A percentile compares a stretch with the other conserved stretches of the same genome.
Evolutionary conservation across 2,888 invertebrate genomes (phyloP).

Genomic region (Eilema depressum): DNA sequence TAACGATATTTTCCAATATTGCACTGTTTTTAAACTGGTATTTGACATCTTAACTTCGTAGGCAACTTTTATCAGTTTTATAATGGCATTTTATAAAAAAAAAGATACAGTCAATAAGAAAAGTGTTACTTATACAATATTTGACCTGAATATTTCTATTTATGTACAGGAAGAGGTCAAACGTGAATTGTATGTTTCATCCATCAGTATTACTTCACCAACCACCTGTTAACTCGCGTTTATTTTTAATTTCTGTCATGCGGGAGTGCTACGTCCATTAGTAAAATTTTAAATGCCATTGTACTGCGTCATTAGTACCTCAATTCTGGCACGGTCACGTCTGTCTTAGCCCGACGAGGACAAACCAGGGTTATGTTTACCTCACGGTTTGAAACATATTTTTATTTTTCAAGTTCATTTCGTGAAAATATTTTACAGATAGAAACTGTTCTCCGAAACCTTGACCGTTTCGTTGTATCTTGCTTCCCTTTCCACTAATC

Average conservation of each 20-base stretch:
- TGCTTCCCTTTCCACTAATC: too few species aligned
- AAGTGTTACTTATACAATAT: too few species aligned
- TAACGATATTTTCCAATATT: not conserved
- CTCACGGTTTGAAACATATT: not conserved
- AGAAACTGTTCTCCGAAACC: not conserved
- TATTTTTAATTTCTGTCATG: constrained; percentile 27
- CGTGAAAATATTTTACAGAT: not conserved
- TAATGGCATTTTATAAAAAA: too few species aligned
- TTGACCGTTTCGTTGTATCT: not conserved
- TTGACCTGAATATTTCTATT: constrained; percentile 1
- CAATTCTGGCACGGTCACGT: constrained; percentile 26
- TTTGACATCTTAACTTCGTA: not conserved
- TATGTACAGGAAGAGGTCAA: constrained; percentile 19
- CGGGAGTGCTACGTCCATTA: constrained; percentile 24
- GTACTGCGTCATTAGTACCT: constrained; percentile 29
- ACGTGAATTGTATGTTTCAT: constrained; percentile 13
- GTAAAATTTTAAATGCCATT: constrained; percentile 22
- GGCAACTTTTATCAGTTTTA: not conserved
- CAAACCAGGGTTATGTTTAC: constrained; percentile 35
- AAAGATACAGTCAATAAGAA: too few species aligned
- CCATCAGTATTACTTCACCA: constrained; percentile 10
- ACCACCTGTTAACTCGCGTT: constrained; percentile 19
- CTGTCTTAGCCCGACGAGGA: constrained; percentile 25
- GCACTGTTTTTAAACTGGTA: not conserved
- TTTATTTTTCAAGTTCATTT: not conserved